phyloP scores from a whole-genome alignment of 2,797 vertebrate species.

The Gobionotothen gibberifrons region DNA sequence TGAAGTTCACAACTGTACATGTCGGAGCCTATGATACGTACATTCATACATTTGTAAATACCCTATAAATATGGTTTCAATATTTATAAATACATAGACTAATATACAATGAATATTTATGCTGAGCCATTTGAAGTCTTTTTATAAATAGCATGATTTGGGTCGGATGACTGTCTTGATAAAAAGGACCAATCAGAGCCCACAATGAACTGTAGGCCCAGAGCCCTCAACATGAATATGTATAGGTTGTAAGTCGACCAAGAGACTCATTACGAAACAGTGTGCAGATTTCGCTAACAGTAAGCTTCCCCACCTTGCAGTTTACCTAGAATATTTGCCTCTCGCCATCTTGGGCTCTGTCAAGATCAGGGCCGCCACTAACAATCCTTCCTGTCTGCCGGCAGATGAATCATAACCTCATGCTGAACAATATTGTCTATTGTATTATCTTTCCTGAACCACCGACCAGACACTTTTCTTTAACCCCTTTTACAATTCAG shows the following conservation, averaged over 20 bases:
- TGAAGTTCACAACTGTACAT: conserved; percentile 10
- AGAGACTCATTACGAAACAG: conserved; percentile 39
- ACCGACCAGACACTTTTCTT: not conserved
- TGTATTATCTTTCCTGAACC: conserved; percentile 18
- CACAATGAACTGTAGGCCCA: conserved; percentile 32
- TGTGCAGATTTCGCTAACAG: conserved; percentile 33
- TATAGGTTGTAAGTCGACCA: conserved; percentile 44
- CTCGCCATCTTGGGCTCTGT: conserved; percentile 32
- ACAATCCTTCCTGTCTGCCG: conserved; percentile 25
- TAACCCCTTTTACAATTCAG: conserved; percentile 16
- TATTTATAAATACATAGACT: conserved; percentile 58
- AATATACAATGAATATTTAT: conserved; percentile 65
- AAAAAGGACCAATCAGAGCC: conserved; percentile 54
- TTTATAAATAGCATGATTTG: conserved; percentile 55
- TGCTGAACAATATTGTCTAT: not conserved
- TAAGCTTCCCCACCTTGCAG: conserved; percentile 17
- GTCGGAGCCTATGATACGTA: conserved; percentile 19
- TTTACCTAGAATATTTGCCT: conserved; percentile 8
- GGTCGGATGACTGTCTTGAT: conserved; percentile 41
- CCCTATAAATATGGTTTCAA: conserved; percentile 35
- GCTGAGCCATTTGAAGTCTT: conserved; percentile 43
- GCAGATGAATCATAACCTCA: conserved; percentile 14
- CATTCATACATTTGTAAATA: conserved; percentile 32
- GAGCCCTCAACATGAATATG: conserved; percentile 64
- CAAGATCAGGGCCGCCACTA: conserved; percentile 61